Conservation (phyloP, 2,888 invertebrate species). For the Neuroscelio doddi region DNA sequence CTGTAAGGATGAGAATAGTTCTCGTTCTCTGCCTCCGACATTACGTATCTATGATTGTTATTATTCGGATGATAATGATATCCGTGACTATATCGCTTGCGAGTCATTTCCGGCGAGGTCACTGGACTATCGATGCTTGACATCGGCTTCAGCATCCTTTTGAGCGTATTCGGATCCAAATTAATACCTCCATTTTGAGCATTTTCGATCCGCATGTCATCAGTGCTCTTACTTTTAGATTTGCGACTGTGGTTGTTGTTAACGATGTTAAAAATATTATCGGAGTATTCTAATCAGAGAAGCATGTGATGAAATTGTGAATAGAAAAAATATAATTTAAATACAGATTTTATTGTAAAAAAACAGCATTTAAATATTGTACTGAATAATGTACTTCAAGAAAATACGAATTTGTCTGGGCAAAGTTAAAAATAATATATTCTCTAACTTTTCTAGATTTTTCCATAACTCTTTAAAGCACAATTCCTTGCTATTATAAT, state of each 20-base stretch:
- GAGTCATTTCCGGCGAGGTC: slow-evolving; percentile 92
- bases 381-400: too few relatives aligned
- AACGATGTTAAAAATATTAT: slow-evolving; percentile 69
- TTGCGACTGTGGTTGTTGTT: slow-evolving; percentile 75
- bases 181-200: slow-evolving; percentile 71
- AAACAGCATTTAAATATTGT: too few relatives aligned
- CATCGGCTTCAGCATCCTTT: slow-evolving; percentile 95
- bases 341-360: too few relatives aligned
- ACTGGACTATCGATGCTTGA: slow-evolving; percentile 91
- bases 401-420: too few relatives aligned
- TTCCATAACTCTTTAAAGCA: too few relatives aligned
- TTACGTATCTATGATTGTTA: slow-evolving; percentile 73
- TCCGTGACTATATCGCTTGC: slow-evolving; percentile 82
- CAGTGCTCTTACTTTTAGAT: slow-evolving; percentile 91
- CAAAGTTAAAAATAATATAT: too few relatives aligned
- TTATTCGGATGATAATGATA: slow-evolving; percentile 68
- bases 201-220: slow-evolving; percentile 81
- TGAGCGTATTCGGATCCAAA: slow-evolving; percentile 88
- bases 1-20: slow-evolving; percentile 65
- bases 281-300: slow-evolving; percentile 75
- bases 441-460: too few relatives aligned
- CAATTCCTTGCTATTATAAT: too few relatives aligned
- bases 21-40: slow-evolving; percentile 72
- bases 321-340: too few relatives aligned
- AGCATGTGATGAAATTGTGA: slow-evolving; percentile 72